Conservation (phyloP, 2,888 invertebrate species). For the Rosalia funebris region DNA sequence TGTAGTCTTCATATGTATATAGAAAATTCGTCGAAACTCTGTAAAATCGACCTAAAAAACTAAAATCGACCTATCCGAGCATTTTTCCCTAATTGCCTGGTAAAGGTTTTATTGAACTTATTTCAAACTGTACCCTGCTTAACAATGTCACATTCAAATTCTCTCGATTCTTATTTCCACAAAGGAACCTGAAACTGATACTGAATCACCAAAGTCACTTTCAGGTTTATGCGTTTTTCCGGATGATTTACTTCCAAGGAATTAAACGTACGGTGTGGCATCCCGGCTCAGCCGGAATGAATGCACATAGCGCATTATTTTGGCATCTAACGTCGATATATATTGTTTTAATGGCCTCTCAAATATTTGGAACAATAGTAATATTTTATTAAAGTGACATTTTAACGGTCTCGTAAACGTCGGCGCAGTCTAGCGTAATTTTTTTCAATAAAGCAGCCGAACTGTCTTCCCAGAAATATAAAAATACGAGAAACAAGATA, state of each 20-base stretch:
- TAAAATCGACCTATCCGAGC: too few species aligned
- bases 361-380: slow-evolving; percentile 30
- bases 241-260: not conserved
- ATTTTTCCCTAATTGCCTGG: too few species aligned
- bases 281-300: not conserved
- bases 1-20: too few species aligned
- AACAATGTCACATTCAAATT: too few species aligned
- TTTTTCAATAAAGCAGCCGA: slow-evolving; percentile 9
- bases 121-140: too few species aligned
- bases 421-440: not conserved
- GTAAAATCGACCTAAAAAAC: too few species aligned
- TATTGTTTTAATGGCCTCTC: slow-evolving; percentile 42
- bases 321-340: slow-evolving; percentile 39
- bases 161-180: too few species aligned
- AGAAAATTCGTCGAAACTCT: too few species aligned
- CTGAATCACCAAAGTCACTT: too few species aligned
- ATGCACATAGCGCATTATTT: slow-evolving; percentile 8
- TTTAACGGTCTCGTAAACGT: slow-evolving; percentile 18
- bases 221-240: not conserved
- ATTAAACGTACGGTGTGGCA: not conserved
- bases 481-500: slow-evolving; percentile 18
- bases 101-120: too few species aligned
- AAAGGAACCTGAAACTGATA: too few species aligned
- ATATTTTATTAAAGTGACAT: slow-evolving; percentile 32
- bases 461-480: slow-evolving; percentile 11